Evolutionary conservation across 2,888 invertebrate genomes (phyloP), one percentile per base, ranked within the genome.

Genomic region (Dryobotodes eremita): DNA sequence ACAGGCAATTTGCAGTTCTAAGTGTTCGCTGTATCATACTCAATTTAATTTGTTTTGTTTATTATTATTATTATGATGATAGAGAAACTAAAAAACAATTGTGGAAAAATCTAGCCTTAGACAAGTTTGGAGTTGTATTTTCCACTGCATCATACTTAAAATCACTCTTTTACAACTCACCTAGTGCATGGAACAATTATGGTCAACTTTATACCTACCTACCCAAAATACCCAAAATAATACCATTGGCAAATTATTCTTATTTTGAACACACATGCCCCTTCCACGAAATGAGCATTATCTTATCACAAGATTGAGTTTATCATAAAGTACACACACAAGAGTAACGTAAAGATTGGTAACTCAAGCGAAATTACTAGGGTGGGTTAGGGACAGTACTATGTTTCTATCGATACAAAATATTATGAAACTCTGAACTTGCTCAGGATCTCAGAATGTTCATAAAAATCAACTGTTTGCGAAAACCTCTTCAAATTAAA

Each of bases 291-390:
- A 50, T 61, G 50, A 4, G 13, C 6, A 36, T 15, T 42, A 57
- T 59, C 13, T 23, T 78, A 69, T 68, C 42, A 53, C 11, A 36
- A 55, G 36, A 50, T 73, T 50, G 26, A 50, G 36, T 53, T 69
- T 69, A 69, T 57, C 48, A 53, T 53, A 46, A 46, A n/a, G 11
- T 61, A 68, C 15, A 50, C 0, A 5, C 17, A 50, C 13, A 50
- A 10, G 46, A 46, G 1, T 42, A 42, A 42, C 42, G 5, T 6
- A 42, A 42, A 42, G 1, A 1, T 46, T 50, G 59, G 17, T 74
- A 74, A 53, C 20, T 20, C 3, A 42, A 53, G 36, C 15, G 13
- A n/a, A 61, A 36, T 50, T 75, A 15, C 57, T 46, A 26, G 17
- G 2, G 6, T 31, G 10, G n/a, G 31, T n/a, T 20, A 26, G 48